Percentiles rank a stretch among this genome's conserved stretches.
These are phyloP conservation scores for Xanthostigma xanthostigma DNA, from an alignment of 2,888 invertebrate genomes.

Conservation along the genomic window DNA sequence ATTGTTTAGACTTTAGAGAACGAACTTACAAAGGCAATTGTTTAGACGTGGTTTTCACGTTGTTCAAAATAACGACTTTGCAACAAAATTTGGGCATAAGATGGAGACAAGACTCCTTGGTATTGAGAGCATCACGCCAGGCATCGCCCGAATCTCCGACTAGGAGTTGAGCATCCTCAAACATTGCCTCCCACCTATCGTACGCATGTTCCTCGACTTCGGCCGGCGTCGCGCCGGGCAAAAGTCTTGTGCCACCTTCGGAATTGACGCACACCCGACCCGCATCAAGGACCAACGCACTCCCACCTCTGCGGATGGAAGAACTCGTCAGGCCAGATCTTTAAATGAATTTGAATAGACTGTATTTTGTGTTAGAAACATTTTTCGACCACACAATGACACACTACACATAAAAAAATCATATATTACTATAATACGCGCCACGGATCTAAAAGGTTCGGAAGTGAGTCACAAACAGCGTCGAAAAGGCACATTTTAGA, in stretches of 20 bases:
- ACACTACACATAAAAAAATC: too few species aligned
- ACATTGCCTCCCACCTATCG: conserved; percentile 55
- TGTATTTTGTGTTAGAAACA: neutral
- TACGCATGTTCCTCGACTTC: conserved; percentile 69
- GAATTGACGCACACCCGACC: conserved; percentile 54
- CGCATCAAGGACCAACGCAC: conserved; percentile 55
- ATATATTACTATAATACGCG: too few species aligned
- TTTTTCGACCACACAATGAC: too few species aligned
- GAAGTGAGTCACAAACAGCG: too few species aligned
- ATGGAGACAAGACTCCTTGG: conserved; percentile 59
- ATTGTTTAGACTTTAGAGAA: conserved; percentile 39
- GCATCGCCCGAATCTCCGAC: conserved; percentile 48
- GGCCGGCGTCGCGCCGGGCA: conserved; percentile 66
- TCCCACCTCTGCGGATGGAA: conserved; percentile 38
- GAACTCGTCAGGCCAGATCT: conserved; percentile 7
- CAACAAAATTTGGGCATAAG: conserved; percentile 52
- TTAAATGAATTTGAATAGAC: neutral
- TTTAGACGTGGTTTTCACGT: conserved; percentile 55
- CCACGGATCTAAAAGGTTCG: too few species aligned
- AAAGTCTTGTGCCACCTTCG: conserved; percentile 53
- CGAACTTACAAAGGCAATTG: conserved; percentile 41
- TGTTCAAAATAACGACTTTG: conserved; percentile 54
- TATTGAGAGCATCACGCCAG: conserved; percentile 57
- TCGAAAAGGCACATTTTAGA: too few species aligned
- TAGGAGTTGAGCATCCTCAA: conserved; percentile 48